Evolutionary conservation across 2,797 vertebrate genomes (phyloP), one percentile per base, ranked within the genome.

Genomic region (Cirrhinus molitorella): DNA sequence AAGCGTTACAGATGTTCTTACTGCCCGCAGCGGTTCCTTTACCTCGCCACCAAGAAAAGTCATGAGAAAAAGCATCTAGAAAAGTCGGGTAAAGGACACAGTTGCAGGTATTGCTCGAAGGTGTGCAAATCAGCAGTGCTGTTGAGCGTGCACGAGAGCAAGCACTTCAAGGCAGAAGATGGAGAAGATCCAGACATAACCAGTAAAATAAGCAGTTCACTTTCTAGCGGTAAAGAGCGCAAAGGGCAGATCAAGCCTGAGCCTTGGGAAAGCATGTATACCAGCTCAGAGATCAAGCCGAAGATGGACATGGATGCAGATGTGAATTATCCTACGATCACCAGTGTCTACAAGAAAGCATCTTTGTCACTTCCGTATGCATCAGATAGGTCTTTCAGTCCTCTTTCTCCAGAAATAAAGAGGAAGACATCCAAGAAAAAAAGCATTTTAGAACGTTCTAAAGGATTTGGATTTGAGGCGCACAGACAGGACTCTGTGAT

Each of bases 1-100:
- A 99, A 99, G 88, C 96, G 95, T 37, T 99, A 98, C 85, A 96
- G 95, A 87, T 99, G 98, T 89, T 96, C 98, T 85, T 99, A 97
- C 93, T 99, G 98, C 92, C 97, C 98, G 4, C 97, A 98, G 93
- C 96, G 97, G 21, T 99, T 99, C 90, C 94, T 99, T 70, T 99
- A 99, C 83, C 96, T 99, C 43, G 97, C 97, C 89, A 99, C 98
- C 34, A 99, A 99, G 92, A 96, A 93, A 88, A 99, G 98, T 89
- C 98, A 99, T 0, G 98, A 99, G 91, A 97, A 97, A 92, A 98
- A 96, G 88, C 98, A 99, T 55, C 78, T 96, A 47, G 95, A 93
- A 67, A 92, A 95, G 80, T 95, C 93, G 4, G 94, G 95, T n/a
- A 96, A 95, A 84, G 96, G 95, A 59, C 96, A 93, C 0, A 92